A percentile compares a stretch with the other conserved stretches of the same genome.
Evolutionary conservation across 2,797 vertebrate genomes (phyloP).

Genomic region (Syncerus caffer): DNA sequence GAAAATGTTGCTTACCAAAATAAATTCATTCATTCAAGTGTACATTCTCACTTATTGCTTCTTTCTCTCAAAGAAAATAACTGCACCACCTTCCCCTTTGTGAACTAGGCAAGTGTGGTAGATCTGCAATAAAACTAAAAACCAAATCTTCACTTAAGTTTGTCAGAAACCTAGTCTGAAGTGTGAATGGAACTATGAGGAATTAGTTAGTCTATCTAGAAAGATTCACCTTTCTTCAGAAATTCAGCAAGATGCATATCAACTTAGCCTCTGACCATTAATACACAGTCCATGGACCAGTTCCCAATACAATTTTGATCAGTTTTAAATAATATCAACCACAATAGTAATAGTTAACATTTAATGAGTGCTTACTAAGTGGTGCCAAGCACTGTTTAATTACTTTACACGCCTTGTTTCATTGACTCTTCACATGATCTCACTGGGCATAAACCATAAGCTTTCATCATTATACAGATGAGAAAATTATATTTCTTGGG

Average conservation of each 20-base stretch:
- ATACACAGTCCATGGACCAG: neutral
- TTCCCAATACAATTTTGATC: neutral
- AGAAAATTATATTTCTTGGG: neutral
- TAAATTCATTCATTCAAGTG: neutral
- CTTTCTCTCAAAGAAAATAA: constrained; percentile 14
- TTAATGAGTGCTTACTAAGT: neutral
- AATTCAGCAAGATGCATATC: neutral
- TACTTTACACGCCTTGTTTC: neutral
- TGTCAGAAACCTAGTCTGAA: neutral
- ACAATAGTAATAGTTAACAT: neutral
- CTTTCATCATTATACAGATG: constrained; percentile 13
- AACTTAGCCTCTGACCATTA: neutral
- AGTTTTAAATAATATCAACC: neutral
- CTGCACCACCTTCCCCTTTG: neutral
- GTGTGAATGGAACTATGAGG: neutral
- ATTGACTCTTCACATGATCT: neutral
- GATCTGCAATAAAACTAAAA: neutral
- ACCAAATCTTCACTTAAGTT: neutral
- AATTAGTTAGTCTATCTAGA: neutral
- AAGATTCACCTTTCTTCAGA: neutral
- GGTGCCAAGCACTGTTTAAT: neutral
- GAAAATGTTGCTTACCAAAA: constrained; percentile 4
- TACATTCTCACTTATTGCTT: neutral
- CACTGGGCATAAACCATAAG: neutral
- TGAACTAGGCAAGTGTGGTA: neutral